Base-by-base conservation (phyloP, 2,113 vertebrate genomes). In the Pterocles orientalis region DNA sequence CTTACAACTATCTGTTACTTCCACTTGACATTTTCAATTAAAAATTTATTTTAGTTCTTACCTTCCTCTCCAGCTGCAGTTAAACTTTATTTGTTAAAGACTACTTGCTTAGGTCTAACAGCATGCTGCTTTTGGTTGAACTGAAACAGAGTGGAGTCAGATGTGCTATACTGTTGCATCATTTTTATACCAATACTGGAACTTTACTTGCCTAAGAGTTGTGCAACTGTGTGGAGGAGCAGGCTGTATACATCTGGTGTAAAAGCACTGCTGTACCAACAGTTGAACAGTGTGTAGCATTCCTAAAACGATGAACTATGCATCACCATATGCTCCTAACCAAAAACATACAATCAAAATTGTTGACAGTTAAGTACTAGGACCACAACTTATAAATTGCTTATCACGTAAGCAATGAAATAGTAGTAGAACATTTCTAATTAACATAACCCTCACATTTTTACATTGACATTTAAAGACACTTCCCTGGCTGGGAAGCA, bases 351-450 rank as follows among this genome's bases (percentile, higher is more conserved):
- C 34, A 10, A 7, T 7, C 45, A 16, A 36, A 60, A 18, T 6
- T 12, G 19, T 24, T 3, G 2, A 5, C 4, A 12, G 10, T 1
- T 3, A 3, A 34, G 39, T 8, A 7, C 4, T 4, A 7, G 65
- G 12, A 11, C n/a, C 48, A 9, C n/a, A 20, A n/a, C 48, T 34
- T n/a, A 3, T 1, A 10, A 34, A 26, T 0, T 4, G 76, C 61
- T n/a, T 14, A 1, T 7, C 24, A 1, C 0, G 1, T n/a, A 4
- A 8, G 24, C 36, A 8, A 8, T 6, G 36, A 5, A 7, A 26
- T 0, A 36, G 41, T 1, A 9, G 12, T 1, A 54, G 19, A n/a
- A 9, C 50, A 3, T 29, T 43, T 57, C 18, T 21, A 14, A 36
- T 36, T 39, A 41, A 29, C 18, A 7, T 9, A 41, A 34, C 7